Percentiles rank a stretch among this genome's conserved stretches.
These are phyloP conservation scores for Crotophaga sulcirostris DNA, from an alignment of 2,113 vertebrate genomes.

Conservation along the genomic window DNA sequence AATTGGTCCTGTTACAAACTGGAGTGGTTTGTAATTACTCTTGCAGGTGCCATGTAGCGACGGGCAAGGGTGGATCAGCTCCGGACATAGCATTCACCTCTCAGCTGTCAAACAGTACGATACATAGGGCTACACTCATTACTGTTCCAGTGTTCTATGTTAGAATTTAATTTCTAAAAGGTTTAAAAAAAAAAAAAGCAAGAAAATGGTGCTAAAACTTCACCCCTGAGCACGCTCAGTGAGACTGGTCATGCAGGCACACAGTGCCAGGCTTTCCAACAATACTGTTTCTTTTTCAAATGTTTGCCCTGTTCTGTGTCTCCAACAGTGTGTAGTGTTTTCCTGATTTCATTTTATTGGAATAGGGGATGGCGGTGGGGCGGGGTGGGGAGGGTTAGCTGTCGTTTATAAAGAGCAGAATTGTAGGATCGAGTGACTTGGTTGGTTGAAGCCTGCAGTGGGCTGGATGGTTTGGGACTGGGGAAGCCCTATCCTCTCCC, in stretches of 20 bases:
- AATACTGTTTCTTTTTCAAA: conserved; percentile 66
- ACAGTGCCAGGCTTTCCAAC: conserved; percentile 75
- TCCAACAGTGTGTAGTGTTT: conserved; percentile 71
- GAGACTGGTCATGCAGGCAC: conserved; percentile 82
- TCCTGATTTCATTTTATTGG: conserved; percentile 69
- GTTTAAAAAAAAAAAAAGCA: conserved; percentile 63
- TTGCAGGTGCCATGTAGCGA: conserved; percentile 67
- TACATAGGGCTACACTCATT: conserved; percentile 84
- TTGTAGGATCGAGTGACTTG: conserved; percentile 66
- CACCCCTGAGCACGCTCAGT: conserved; percentile 77
- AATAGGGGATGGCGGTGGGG: conserved; percentile 55
- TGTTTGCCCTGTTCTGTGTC: conserved; percentile 76
- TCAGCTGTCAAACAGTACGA: conserved; percentile 78
- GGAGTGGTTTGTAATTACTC: conserved; percentile 61
- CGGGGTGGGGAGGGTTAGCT: conserved; percentile 66
- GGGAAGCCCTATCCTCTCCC: conserved; percentile 64
- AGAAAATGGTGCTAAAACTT: conserved; percentile 83
- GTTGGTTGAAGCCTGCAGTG: conserved; percentile 57
- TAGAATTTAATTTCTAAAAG: conserved; percentile 80
- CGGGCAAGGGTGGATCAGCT: conserved; percentile 65
- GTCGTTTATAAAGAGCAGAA: conserved; percentile 74
- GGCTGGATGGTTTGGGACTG: conserved; percentile 60
- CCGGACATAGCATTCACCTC: conserved; percentile 66
- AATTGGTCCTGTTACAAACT: conserved; percentile 62
- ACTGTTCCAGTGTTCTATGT: conserved; percentile 79